A percentile compares a stretch with the other conserved stretches of the same genome.
Conservation (phyloP, 2,888 invertebrate species). For the Zygothrica quintamaculata region DNA sequence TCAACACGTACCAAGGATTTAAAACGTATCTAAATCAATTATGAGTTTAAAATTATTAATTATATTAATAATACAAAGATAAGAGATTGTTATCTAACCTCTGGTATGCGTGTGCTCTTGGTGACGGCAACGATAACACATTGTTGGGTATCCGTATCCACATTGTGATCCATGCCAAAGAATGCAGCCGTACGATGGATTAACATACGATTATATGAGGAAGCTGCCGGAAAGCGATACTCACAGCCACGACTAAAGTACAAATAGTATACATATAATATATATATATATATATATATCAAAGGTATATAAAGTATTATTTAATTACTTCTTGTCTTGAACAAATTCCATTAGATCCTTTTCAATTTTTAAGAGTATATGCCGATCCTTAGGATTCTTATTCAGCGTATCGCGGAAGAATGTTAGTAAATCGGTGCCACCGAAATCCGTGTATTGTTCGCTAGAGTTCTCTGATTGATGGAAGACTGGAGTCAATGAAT, state of each 20-base stretch:
- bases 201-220: slow-evolving; percentile 98
- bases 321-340: slow-evolving; percentile 92
- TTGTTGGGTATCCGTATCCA: slow-evolving; percentile 91
- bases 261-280: not conserved
- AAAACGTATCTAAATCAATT: slow-evolving; percentile 87
- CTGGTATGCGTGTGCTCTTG: slow-evolving; percentile 84
- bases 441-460: slow-evolving; percentile 90
- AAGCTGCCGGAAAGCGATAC: slow-evolving; percentile 95
- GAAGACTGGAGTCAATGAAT: slow-evolving; percentile 79
- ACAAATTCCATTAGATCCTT: slow-evolving; percentile 93
- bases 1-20: slow-evolving; percentile 89
- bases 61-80: not conserved
- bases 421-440: slow-evolving; percentile 91
- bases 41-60: not conserved
- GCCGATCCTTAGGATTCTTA: slow-evolving; percentile 94
- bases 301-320: no score
- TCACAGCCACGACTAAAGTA: slow-evolving; percentile 87
- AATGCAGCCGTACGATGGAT: slow-evolving; percentile 97
- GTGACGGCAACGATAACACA: slow-evolving; percentile 94
- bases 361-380: slow-evolving; percentile 93
- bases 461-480: slow-evolving; percentile 89
- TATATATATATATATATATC: slow-evolving; percentile 15
- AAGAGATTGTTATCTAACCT: slow-evolving; percentile 63
- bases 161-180: slow-evolving; percentile 97
- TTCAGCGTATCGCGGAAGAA: slow-evolving; percentile 96